Evolutionary conservation across 2,888 invertebrate species (phyloP), one percentile per base, ranked within the genome.

Genomic region (Lochmaea capreae): DNA sequence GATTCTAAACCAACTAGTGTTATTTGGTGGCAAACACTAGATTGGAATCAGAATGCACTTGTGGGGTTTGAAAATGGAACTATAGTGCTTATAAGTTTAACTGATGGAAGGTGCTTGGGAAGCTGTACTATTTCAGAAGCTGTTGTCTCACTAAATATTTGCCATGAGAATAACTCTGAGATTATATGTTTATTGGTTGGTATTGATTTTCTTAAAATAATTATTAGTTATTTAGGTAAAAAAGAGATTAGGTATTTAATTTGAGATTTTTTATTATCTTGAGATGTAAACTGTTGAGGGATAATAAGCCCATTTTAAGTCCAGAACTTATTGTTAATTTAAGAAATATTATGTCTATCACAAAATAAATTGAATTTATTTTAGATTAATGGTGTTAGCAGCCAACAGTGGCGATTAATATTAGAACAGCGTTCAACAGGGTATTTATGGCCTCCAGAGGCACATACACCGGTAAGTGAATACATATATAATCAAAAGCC

Each of bases 361-460:
- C 10, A 43, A 16, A 33, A 43, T 65, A 49, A 22, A 26, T 67
- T 46, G 14, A 52, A 61, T 49, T 70, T 71, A 66, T 78, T 78
- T 18, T 75, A 87, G 87, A 86, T 87, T 67, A 86, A 85, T 79
- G 84, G 85, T 46, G 79, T 80, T 66, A 90, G 92, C 78, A 92
- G 92, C 52, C 92, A 93, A 77, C 96, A 97, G 84, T 96, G 95
- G 93, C 93, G 94, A 79, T 87, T 97, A 73, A 87, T 96, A 43
- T 87, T 97, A 70, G 96, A 97, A 85, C 93, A 95, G 83, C 91
- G 93, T 79, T 91, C 92, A 2, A 91, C 90, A 78, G 92, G 92
- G 67, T 95, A 94, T 84, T 91, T 92, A 67, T 95, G 94, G 91
- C 91, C 92, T 12, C 85, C 85, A 18, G 87, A 87, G 75, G 78